Conservation (phyloP, 1,140 invertebrate species). For the Forficula auricularia region DNA sequence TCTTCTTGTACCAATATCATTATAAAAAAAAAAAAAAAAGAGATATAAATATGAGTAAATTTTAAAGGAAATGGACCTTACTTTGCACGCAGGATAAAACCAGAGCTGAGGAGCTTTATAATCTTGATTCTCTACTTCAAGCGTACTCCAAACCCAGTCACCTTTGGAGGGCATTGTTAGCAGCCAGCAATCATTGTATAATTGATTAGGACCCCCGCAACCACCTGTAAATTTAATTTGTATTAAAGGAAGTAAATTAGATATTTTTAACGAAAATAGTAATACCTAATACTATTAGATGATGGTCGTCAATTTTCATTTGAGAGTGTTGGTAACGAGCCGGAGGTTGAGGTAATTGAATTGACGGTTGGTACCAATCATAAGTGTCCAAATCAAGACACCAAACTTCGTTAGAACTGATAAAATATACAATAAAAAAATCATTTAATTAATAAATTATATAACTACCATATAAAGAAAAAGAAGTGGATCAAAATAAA, state of each 20-base stretch:
- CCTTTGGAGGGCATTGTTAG: slow-evolving; percentile 31
- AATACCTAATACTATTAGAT: slow-evolving; percentile 50
- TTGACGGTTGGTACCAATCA: slow-evolving; percentile 56
- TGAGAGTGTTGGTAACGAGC: slow-evolving; percentile 78
- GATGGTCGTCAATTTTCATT: slow-evolving; percentile 36
- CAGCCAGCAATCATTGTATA: slow-evolving; percentile 54
- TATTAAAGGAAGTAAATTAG: not conserved
- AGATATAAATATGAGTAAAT: too few relatives aligned
- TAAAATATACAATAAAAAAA: slow-evolving; percentile 12
- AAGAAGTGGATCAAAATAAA: too few relatives aligned
- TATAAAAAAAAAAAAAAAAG: too few relatives aligned
- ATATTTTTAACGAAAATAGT: too few relatives aligned
- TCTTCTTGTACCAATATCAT: too few relatives aligned
- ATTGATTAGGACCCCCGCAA: slow-evolving; percentile 47
- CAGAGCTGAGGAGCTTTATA: slow-evolving; percentile 70
- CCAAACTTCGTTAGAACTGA: slow-evolving; percentile 75
- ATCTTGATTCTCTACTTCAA: slow-evolving; percentile 54
- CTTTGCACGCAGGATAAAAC: slow-evolving; percentile 82
- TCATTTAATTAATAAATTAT: too few relatives aligned
- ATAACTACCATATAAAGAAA: too few relatives aligned
- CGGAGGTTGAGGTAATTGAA: slow-evolving; percentile 47
- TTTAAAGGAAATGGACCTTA: too few relatives aligned
- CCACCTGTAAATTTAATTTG: slow-evolving; percentile 44
- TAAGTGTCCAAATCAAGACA: slow-evolving; percentile 61
- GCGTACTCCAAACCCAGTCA: slow-evolving; percentile 61